These are phyloP conservation scores for Drosophila subsilvestris DNA, from an alignment of 2,888 invertebrate species.

Conservation along the genomic window DNA sequence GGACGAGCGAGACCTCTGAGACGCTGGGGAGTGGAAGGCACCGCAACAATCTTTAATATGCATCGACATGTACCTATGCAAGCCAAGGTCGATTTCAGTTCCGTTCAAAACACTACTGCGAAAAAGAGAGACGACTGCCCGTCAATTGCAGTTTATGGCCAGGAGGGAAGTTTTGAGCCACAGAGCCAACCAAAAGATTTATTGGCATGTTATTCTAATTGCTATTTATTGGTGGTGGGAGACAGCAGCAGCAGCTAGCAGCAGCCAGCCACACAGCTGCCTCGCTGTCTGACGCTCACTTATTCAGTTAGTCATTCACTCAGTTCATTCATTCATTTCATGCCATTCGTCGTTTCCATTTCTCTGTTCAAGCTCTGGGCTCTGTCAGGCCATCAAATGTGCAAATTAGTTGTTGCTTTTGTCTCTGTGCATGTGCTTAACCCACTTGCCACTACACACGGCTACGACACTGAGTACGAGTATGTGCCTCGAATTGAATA, in stretches of 20 bases:
- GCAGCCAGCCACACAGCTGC: slow-evolving; percentile 4
- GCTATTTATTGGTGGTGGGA: slow-evolving; percentile 68
- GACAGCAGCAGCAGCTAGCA: slow-evolving; percentile 27
- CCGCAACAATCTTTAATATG: slow-evolving; percentile 17
- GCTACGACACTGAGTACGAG: slow-evolving; percentile 26
- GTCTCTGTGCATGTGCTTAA: slow-evolving; percentile 63
- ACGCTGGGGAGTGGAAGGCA: slow-evolving; percentile 27
- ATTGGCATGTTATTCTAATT: slow-evolving; percentile 79
- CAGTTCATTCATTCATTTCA: slow-evolving; percentile 54
- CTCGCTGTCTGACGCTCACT: slow-evolving; percentile 31
- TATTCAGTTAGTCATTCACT: slow-evolving; percentile 47
- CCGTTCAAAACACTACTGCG: slow-evolving; percentile 21
- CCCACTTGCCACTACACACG: slow-evolving; percentile 62
- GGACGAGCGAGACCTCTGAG: background rate
- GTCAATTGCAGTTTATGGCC: slow-evolving; percentile 62
- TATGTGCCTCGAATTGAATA: slow-evolving; percentile 12
- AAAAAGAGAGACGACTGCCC: slow-evolving; percentile 24
- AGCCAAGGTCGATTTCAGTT: slow-evolving; percentile 60
- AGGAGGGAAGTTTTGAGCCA: slow-evolving; percentile 46
- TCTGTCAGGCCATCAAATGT: slow-evolving; percentile 67
- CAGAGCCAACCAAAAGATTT: slow-evolving; percentile 57
- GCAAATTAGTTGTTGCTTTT: slow-evolving; percentile 64
- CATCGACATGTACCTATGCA: slow-evolving; percentile 33
- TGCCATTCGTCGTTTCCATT: slow-evolving; percentile 19
- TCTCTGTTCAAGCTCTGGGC: background rate